Conservation (phyloP, 2,888 invertebrate genomes). For the Trissolcus brochymenae region DNA sequence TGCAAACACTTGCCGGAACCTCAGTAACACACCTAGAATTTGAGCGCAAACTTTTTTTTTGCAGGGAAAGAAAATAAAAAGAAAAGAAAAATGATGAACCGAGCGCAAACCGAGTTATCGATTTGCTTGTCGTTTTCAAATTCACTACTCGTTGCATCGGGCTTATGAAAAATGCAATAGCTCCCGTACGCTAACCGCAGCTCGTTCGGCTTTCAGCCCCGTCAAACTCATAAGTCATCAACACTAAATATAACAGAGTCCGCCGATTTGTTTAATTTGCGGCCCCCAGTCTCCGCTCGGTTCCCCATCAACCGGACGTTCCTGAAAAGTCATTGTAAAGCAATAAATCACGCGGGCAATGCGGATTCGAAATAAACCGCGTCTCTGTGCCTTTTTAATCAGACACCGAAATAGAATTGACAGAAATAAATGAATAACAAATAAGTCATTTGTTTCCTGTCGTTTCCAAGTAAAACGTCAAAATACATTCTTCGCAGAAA, state of each 20-base stretch:
- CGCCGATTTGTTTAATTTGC: conserved; percentile 9
- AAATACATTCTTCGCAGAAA: conserved; percentile 1
- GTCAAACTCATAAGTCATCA: conserved; percentile 20
- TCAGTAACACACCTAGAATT: too few species aligned
- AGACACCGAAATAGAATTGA: conserved; percentile 2
- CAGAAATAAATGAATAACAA: conserved; percentile 3
- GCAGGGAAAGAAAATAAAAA: background rate
- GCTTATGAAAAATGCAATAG: conserved; percentile 52
- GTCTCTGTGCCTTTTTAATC: conserved; percentile 11
- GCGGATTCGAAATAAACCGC: conserved; percentile 13
- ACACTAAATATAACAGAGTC: conserved; percentile 17
- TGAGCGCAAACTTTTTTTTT: too few species aligned
- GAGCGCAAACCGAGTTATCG: conserved; percentile 34
- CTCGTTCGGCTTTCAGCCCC: conserved; percentile 5
- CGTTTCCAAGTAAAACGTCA: background rate
- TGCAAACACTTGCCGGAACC: too few species aligned
- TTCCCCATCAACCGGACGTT: conserved; percentile 11
- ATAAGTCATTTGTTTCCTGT: background rate
- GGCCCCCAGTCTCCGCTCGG: conserved; percentile 7
- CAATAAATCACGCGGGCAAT: conserved; percentile 11
- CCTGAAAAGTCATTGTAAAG: conserved; percentile 15
- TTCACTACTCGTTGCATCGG: conserved; percentile 39
- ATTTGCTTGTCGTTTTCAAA: conserved; percentile 38
- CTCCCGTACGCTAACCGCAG: conserved; percentile 34
- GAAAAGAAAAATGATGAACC: conserved; percentile 27